Evolutionary conservation across 2,113 vertebrate genomes (phyloP).

Genomic region (Mormyrus lacerda): DNA sequence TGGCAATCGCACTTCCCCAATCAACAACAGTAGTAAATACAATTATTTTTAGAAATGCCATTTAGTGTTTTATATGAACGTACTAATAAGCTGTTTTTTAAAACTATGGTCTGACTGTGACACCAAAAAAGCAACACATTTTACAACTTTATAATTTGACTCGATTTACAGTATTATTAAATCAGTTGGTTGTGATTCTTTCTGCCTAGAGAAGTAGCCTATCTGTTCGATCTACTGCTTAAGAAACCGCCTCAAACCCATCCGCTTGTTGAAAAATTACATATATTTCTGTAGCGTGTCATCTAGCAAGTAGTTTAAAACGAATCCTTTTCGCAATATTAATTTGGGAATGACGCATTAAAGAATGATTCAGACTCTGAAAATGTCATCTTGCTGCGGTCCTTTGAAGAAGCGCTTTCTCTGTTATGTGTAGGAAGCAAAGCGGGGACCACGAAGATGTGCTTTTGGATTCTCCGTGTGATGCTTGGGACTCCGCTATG

Average conservation of each 20-base stretch:
- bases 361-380: slow-evolving; percentile 1
- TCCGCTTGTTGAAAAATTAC: background rate
- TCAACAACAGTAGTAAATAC: background rate
- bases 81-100: background rate
- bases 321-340: background rate
- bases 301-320: background rate
- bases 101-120: background rate
- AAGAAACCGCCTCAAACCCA: background rate
- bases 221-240: background rate
- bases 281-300: background rate
- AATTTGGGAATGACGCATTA: slow-evolving; percentile 2
- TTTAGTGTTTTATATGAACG: background rate
- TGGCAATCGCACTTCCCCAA: background rate
- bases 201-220: background rate
- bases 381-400: background rate
- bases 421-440: background rate
- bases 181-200: background rate
- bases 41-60: background rate
- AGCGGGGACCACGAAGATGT: background rate
- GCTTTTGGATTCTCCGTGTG: background rate
- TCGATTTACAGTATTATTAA: background rate
- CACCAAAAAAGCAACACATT: background rate
- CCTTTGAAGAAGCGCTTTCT: background rate
- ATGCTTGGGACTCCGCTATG: background rate
- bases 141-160: background rate